Evolutionary conservation across 2,888 invertebrate genomes (phyloP).

Genomic region (Cephus rjabovi): DNA sequence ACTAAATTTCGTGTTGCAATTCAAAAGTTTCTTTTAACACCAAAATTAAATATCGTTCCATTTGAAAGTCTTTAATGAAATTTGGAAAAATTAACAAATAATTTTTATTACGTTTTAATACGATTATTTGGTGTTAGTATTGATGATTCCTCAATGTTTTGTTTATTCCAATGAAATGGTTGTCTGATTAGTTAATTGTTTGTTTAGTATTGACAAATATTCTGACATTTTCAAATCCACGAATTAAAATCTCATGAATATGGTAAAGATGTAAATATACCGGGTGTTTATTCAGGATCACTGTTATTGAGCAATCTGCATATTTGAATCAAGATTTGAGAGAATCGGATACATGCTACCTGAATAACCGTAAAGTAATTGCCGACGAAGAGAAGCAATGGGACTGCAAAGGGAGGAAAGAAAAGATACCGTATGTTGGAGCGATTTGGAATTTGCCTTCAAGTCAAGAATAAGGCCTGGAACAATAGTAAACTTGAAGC

Average conservation of each 20-base stretch:
- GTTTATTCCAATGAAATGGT: too few species aligned
- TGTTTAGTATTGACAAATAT: background rate
- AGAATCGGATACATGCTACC: background rate
- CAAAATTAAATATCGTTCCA: background rate
- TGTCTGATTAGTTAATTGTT: background rate
- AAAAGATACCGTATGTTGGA: too few species aligned
- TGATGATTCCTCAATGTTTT: background rate
- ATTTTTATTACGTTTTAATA: background rate
- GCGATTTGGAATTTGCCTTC: too few species aligned
- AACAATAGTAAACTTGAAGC: too few species aligned
- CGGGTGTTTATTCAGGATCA: constrained; percentile 52
- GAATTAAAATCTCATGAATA: constrained; percentile 60
- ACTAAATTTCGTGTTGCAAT: background rate
- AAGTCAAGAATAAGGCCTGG: too few species aligned
- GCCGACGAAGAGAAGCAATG: too few species aligned
- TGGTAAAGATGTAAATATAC: constrained; percentile 53
- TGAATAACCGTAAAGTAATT: background rate
- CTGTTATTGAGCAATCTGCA: constrained; percentile 50
- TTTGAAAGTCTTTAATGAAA: background rate
- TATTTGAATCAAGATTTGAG: constrained; percentile 30
- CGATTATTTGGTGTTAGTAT: background rate
- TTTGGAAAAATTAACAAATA: background rate
- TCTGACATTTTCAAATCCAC: constrained; percentile 10
- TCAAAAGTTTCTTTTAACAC: background rate
- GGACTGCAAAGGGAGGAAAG: too few species aligned